Evolutionary conservation across 2,797 vertebrate species (phyloP), one percentile per base, ranked within the genome.

Genomic region (Alca torda): DNA sequence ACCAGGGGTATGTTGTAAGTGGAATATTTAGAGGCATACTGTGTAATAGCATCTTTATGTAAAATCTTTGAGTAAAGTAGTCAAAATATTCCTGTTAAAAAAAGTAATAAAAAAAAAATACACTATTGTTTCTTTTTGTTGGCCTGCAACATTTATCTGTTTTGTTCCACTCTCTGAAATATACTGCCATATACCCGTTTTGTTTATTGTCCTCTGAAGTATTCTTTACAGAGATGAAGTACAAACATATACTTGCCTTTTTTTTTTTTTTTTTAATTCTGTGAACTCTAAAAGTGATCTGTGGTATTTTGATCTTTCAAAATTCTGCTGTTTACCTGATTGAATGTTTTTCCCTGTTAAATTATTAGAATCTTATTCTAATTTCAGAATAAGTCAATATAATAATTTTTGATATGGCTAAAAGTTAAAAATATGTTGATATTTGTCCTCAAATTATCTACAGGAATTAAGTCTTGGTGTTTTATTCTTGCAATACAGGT

Each of bases 221-320:
- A 61, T 53, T 87, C 57, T 82, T 90, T 90, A 61, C 13, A 28
- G 63, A 60, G 79, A 72, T 86, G 39, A 76, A 96, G 45, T 92
- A 73, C 48, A 93, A 91, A 78, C 31, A 67, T 95, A 80, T 89
- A 26, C 18, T 93, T 93, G 7, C 7, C 10, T 11, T 65, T 85
- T 84, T 69, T 84, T 90, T 95, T 89, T 95, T 95, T 95, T 89
- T 61, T 64, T 25, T 9, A 51, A 9, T 76, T 95, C 45, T 92
- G 79, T 79, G 19, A 69, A n/a, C 13, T 87, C 21, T 59, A 5
- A 7, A 54, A 65, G 13, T 59, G 31, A 91, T 93, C 75, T 89
- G 65, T 79, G 82, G 28, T 91, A 86, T 93, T 97, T 90, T 94
- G 45, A 82, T 89, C 79, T 97, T 97, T 87, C 51, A 76, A 73